A percentile compares a stretch with the other conserved stretches of the same genome.
Conservation (phyloP, 1,140 invertebrate genomes). For the Pollicipes pollicipes region DNA sequence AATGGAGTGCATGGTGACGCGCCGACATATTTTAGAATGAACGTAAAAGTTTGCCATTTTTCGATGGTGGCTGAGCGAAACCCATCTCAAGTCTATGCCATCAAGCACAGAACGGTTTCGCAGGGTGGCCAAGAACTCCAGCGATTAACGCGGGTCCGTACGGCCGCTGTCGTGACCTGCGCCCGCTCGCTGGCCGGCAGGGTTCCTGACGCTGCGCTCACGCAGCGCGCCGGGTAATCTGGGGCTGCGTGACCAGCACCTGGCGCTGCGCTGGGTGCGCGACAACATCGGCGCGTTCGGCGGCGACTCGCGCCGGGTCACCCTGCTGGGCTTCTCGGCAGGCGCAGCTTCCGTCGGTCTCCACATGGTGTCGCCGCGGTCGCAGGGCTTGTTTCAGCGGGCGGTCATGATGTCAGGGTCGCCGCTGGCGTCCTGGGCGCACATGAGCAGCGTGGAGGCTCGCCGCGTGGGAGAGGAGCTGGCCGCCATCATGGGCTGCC, state of each 20-base stretch:
- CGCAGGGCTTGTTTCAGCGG: constrained; percentile 10
- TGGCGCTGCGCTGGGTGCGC: constrained; percentile 29
- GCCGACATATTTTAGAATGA: too few relatives aligned
- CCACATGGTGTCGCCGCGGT: constrained; percentile 33
- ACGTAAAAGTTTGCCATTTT: too few relatives aligned
- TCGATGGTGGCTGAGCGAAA: too few relatives aligned
- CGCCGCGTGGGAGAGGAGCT: neutral
- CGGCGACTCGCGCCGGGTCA: constrained; percentile 28
- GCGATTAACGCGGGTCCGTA: too few relatives aligned
- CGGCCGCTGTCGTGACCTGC: too few relatives aligned
- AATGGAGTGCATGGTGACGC: too few relatives aligned
- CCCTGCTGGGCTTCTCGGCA: constrained; percentile 30
- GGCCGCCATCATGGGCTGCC: constrained; percentile 4
- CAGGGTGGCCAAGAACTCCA: too few relatives aligned
- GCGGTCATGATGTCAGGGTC: neutral
- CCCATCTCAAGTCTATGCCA: too few relatives aligned
- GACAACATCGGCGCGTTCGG: constrained; percentile 29
- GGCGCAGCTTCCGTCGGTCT: constrained; percentile 36
- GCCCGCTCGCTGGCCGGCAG: neutral
- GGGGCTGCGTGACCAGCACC: constrained; percentile 30
- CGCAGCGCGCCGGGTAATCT: constrained; percentile 29
- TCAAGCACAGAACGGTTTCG: too few relatives aligned
- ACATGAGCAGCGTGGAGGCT: neutral
- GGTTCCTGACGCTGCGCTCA: constrained; percentile 31
- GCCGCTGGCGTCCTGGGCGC: neutral